phyloP scores from a whole-genome alignment of 2,888 invertebrate species.

The Hemithea aestivaria region DNA sequence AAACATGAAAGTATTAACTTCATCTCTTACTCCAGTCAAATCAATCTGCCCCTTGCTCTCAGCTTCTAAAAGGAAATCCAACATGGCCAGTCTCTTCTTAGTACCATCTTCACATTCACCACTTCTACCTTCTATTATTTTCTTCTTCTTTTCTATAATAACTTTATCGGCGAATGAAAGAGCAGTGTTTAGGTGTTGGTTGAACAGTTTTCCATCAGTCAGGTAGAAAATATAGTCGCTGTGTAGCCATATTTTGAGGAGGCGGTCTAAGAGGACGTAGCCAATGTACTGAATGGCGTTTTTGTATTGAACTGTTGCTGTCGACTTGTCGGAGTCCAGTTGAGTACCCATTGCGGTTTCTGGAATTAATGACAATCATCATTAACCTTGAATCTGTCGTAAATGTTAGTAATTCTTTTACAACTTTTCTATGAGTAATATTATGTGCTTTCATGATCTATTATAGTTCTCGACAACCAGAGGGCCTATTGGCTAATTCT shows the following conservation, averaged over 20 bases:
- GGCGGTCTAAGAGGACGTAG: slow-evolving; percentile 35
- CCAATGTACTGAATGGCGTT: slow-evolving; percentile 63
- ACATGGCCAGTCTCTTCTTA: slow-evolving; percentile 80
- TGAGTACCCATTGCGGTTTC: slow-evolving; percentile 82
- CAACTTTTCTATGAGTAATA: no score
- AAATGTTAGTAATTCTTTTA: no score
- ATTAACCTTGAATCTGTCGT: no score
- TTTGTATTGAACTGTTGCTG: slow-evolving; percentile 66
- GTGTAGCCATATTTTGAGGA: slow-evolving; percentile 77
- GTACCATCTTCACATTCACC: slow-evolving; percentile 19
- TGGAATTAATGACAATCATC: slow-evolving; percentile 24
- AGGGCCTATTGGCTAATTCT: no score
- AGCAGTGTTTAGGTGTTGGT: slow-evolving; percentile 57
- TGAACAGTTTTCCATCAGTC: slow-evolving; percentile 64
- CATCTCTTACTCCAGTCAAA: slow-evolving; percentile 82
- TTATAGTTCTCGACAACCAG: no score
- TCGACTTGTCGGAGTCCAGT: slow-evolving; percentile 57
- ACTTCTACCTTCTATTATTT: slow-evolving; percentile 17
- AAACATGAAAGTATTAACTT: slow-evolving; percentile 85
- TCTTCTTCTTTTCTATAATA: slow-evolving; percentile 63
- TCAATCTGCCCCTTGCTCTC: slow-evolving; percentile 79
- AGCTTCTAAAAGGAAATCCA: slow-evolving; percentile 82
- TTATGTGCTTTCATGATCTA: no score
- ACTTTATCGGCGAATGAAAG: slow-evolving; percentile 77
- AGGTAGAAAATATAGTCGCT: slow-evolving; percentile 68